Evolutionary conservation across 1,140 invertebrate genomes (phyloP), one percentile per base, ranked within the genome.

Genomic region (Temnothorax longispinosus): DNA sequence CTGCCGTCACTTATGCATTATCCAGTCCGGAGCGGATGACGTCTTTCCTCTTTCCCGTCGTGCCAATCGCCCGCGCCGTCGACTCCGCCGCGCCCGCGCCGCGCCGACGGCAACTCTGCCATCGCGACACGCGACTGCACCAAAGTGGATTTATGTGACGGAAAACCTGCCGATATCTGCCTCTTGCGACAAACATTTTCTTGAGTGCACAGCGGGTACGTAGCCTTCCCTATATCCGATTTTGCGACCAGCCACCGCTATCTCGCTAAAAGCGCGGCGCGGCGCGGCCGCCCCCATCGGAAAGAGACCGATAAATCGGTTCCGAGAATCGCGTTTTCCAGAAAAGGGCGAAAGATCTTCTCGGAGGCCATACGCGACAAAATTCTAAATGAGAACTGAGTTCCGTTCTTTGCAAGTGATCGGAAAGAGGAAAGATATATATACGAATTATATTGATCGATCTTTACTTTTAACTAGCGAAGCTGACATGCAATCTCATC

Each of bases 101-200:
- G 3, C 62, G 7, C 18, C 35, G 35, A 41, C 32, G n/a, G 32
- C 27, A 27, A 10, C 47, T 35, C 52, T 52, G 27, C 32, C 72
- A 8, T 64, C 38, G 47, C 47, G 65, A 74, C 32, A 47, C 69
- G 21, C 74, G 52, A 27, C 47, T 80, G 32, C 64, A 44, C 52
- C 64, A 69, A 82, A 87, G 77, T 88, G 76, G 87, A 88, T 88
- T 88, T 88, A 87, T 82, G 52, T 74, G 87, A 87, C 15, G 47
- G 71, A 82, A 75, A 87, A 81, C 84, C 56, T 65, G 76, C 47
- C 85, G 85, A 88, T 86, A 67, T 88, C 67, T 81, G 54, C 85
- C 85, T 78, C 58, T 64, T 27, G 54, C 52, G 60, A 76, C 60
- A 72, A 56, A 86, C 76, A 86, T 88, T 88, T 86, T 75, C 67